phyloP scores from a whole-genome alignment of 2,888 invertebrate genomes.

The Sceliomorpha sp. region DNA sequence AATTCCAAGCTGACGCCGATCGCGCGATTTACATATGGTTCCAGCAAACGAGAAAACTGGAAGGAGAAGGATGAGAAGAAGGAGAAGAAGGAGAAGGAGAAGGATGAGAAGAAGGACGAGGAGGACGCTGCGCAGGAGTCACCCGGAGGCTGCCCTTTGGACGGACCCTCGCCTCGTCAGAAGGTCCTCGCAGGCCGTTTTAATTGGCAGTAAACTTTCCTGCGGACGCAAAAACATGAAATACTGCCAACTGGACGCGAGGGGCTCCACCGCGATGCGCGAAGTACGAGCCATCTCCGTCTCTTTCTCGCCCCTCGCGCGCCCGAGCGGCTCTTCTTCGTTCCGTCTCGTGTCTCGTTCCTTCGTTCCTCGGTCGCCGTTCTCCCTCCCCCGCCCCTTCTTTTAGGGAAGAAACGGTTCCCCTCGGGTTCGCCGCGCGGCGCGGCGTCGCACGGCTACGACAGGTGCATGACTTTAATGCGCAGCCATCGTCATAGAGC shows the following conservation, averaged over 20 bases:
- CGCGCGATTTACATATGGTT: too few relatives aligned
- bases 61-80: too few relatives aligned
- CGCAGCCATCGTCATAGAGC: conserved; percentile 64
- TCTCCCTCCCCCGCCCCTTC: conserved; percentile 37
- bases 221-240: conserved; percentile 71
- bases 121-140: too few relatives aligned
- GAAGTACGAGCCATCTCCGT: too few relatives aligned
- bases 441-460: conserved; percentile 59
- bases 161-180: conserved; percentile 48
- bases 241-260: conserved; percentile 65
- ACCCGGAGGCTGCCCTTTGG: conserved; percentile 9
- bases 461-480: conserved; percentile 73
- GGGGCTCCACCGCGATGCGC: conserved; percentile 54
- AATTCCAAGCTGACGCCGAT: too few relatives aligned
- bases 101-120: too few relatives aligned
- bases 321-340: too few relatives aligned
- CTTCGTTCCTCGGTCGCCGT: too few relatives aligned
- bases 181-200: conserved; percentile 65
- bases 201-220: conserved; percentile 74
- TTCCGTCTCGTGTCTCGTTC: conserved; percentile 31
- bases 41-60: too few relatives aligned
- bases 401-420: conserved; percentile 35
- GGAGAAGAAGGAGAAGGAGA: too few relatives aligned
- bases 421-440: conserved; percentile 22
- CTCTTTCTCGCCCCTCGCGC: conserved; percentile 47